phyloP scores from a whole-genome alignment of 2,888 invertebrate species.

The Capitulum mitella region DNA sequence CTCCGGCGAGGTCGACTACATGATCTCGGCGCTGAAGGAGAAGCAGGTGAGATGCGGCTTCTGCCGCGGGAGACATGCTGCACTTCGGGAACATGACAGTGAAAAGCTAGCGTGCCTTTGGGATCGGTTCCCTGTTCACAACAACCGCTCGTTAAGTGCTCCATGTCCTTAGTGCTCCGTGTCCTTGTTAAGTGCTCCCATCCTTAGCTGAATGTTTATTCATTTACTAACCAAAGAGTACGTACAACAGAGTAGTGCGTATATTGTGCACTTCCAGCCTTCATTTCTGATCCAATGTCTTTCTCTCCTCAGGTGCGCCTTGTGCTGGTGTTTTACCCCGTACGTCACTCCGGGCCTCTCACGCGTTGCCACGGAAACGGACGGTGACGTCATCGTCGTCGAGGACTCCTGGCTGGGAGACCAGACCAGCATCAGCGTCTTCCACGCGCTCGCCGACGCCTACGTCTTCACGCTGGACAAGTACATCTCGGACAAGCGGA shows the following conservation, averaged over 20 bases:
- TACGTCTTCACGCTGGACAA: conserved; percentile 37
- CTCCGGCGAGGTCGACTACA: not conserved
- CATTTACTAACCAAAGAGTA: no score
- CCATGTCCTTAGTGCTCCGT: no score
- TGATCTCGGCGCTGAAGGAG: not conserved
- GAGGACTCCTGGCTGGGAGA: conserved; percentile 47
- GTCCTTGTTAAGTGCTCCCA: no score
- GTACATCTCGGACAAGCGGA: conserved; percentile 33
- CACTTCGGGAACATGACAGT: no score
- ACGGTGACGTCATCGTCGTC: conserved; percentile 49
- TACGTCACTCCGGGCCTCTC: conserved; percentile 43
- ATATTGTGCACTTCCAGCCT: no score
- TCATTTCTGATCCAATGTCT: no score
- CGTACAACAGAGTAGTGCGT: no score
- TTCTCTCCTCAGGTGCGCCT: conserved; percentile 2
- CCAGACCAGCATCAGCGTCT: conserved; percentile 38
- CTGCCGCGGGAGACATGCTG: no score
- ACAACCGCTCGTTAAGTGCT: no score
- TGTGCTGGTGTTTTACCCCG: conserved; percentile 11
- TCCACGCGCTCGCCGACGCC: conserved; percentile 38
- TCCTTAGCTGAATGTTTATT: no score
- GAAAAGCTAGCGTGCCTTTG: no score
- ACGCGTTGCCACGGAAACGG: conserved; percentile 46
- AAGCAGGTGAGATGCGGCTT: not conserved
- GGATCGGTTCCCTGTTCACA: no score